Evolutionary conservation across 1,140 invertebrate species (phyloP).

Genomic region (Macrotrachela quadricornifera): DNA sequence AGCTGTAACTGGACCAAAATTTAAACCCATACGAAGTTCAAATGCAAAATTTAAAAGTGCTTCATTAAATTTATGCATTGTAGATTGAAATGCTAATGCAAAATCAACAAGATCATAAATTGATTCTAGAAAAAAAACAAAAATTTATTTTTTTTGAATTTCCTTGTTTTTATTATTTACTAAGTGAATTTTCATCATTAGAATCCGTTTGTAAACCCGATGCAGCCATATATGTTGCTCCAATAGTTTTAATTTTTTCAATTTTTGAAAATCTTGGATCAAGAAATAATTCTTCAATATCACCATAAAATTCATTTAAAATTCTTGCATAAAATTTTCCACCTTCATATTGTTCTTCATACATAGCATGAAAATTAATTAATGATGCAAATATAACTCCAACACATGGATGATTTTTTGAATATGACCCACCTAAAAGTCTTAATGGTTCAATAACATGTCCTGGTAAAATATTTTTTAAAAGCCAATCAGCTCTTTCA

Average conservation of each 20-base stretch:
- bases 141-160: no score
- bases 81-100: slow-evolving; percentile 59
- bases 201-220: slow-evolving; percentile 63
- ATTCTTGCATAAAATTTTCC: slow-evolving; percentile 69
- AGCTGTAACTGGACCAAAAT: slow-evolving; percentile 64
- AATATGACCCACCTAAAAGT: no score
- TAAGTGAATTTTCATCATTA: slow-evolving; percentile 27
- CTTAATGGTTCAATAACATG: slow-evolving; percentile 2
- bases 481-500: slow-evolving; percentile 5
- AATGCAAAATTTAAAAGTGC: slow-evolving; percentile 63
- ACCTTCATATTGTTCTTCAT: slow-evolving; percentile 70
- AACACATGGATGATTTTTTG: slow-evolving; percentile 73
- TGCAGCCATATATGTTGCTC: slow-evolving; percentile 88
- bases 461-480: slow-evolving; percentile 1
- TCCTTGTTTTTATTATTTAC: no score
- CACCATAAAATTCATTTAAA: slow-evolving; percentile 72
- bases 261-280: slow-evolving; percentile 59
- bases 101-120: slow-evolving; percentile 31
- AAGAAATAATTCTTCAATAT: slow-evolving; percentile 75
- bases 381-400: slow-evolving; percentile 84
- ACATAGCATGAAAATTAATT: slow-evolving; percentile 82
- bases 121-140: no score
- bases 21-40: slow-evolving; percentile 47
- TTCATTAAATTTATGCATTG: slow-evolving; percentile 58
- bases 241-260: slow-evolving; percentile 94